These are phyloP conservation scores for Strix uralensis DNA, from an alignment of 2,113 vertebrate species.

Conservation along the genomic window DNA sequence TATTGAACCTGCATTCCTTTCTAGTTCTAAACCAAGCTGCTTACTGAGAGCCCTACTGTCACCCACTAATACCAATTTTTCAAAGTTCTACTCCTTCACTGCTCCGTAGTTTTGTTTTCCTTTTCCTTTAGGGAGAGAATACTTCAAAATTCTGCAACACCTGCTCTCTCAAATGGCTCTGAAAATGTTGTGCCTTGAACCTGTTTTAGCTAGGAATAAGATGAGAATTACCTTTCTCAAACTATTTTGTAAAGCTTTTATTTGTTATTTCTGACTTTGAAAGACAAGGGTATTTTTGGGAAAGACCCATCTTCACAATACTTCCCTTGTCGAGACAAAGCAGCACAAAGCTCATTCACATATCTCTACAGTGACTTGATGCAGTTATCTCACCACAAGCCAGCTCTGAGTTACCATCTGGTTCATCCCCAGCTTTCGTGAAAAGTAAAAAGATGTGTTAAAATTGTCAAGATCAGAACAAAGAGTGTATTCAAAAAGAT, in stretches of 20 bases:
- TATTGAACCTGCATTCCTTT: neutral
- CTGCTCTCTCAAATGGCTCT: neutral
- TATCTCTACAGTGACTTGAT: neutral
- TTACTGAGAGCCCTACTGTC: neutral
- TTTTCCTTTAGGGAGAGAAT: neutral
- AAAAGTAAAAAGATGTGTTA: neutral
- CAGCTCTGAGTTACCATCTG: neutral
- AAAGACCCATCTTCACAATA: neutral
- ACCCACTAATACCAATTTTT: too few species aligned
- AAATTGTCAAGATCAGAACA: neutral
- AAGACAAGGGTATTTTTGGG: neutral
- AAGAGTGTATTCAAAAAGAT: neutral
- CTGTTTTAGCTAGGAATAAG: neutral
- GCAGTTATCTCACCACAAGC: neutral
- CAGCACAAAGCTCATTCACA: neutral
- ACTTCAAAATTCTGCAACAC: neutral
- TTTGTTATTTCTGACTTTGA: neutral
- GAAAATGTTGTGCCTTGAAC: neutral
- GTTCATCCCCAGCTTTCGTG: neutral
- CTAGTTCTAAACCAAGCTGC: neutral
- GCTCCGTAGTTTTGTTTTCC: neutral
- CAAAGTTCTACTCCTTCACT: neutral
- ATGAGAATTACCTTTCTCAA: neutral
- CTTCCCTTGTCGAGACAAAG: neutral
- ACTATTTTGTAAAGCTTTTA: neutral